Conservation (phyloP, 2,888 invertebrate genomes). For the Pristionchus entomophagus region DNA sequence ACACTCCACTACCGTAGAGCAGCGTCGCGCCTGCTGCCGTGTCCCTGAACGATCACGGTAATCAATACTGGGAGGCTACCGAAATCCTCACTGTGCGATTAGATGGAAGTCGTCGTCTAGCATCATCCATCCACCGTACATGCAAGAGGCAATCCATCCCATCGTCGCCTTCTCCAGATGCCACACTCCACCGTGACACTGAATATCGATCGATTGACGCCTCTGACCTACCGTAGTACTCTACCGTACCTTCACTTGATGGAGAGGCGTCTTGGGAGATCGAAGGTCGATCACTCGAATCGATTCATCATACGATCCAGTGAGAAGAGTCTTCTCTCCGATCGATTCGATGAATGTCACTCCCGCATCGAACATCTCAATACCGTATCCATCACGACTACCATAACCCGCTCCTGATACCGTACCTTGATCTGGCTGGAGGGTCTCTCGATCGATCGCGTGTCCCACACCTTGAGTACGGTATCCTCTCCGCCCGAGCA, state of each 20-base stretch:
- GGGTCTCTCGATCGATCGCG: slow-evolving; percentile 11
- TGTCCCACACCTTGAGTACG: slow-evolving; percentile 48
- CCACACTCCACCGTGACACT: slow-evolving; percentile 41
- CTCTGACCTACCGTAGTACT: not conserved
- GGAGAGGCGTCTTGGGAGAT: slow-evolving; percentile 18
- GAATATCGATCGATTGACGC: not conserved
- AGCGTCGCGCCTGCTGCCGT: slow-evolving; percentile 25
- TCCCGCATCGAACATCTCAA: slow-evolving; percentile 47
- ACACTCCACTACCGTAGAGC: slow-evolving; percentile 34
- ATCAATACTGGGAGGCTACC: not conserved
- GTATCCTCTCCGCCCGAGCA: slow-evolving; percentile 48
- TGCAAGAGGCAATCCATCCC: slow-evolving; percentile 40
- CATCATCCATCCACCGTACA: slow-evolving; percentile 48
- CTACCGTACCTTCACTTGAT: slow-evolving; percentile 33
- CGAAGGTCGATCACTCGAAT: slow-evolving; percentile 45
- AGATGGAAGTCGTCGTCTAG: slow-evolving; percentile 19
- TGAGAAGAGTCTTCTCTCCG: slow-evolving; percentile 16
- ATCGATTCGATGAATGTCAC: slow-evolving; percentile 40
- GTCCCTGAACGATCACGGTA: not conserved
- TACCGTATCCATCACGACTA: not conserved
- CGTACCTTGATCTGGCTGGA: slow-evolving; percentile 33
- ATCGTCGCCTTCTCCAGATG: slow-evolving; percentile 15
- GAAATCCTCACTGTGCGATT: slow-evolving; percentile 10
- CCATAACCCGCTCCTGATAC: slow-evolving; percentile 18
- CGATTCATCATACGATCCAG: slow-evolving; percentile 48